These are phyloP conservation scores for Ceuthmochares aereus DNA, from an alignment of 2,113 vertebrate genomes.

Conservation along the genomic window DNA sequence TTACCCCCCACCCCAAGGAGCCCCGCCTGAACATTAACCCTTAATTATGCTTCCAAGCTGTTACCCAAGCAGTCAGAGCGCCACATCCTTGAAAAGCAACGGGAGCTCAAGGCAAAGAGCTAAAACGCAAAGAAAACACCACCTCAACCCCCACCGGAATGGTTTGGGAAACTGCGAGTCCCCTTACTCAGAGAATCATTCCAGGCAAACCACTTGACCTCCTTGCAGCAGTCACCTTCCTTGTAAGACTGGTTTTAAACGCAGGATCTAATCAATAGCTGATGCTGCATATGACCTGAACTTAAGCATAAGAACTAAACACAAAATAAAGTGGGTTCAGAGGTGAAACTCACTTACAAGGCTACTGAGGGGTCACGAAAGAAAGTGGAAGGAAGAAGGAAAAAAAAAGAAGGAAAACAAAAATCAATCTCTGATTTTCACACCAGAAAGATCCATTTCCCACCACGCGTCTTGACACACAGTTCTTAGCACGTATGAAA, in stretches of 20 bases:
- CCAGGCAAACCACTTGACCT: background rate
- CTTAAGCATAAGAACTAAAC: conserved; percentile 24
- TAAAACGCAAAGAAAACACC: background rate
- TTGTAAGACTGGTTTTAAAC: conserved; percentile 2
- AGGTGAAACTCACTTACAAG: background rate
- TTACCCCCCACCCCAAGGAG: background rate
- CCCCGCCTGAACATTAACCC: conserved; percentile 1
- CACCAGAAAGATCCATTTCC: background rate
- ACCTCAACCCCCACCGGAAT: background rate
- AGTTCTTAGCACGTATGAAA: background rate
- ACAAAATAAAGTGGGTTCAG: background rate
- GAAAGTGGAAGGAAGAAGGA: background rate
- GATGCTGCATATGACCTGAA: background rate
- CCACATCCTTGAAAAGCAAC: background rate
- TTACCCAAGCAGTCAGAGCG: background rate
- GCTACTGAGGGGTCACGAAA: background rate
- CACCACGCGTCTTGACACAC: background rate
- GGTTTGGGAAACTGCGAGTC: background rate
- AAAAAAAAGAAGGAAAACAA: rapidly evolving
- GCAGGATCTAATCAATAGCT: conserved; percentile 7
- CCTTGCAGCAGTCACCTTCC: background rate
- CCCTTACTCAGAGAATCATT: background rate
- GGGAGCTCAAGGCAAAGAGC: background rate
- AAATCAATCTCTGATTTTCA: background rate
- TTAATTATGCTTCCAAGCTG: background rate